These are phyloP conservation scores for Sarcophaga subvicina DNA, from an alignment of 2,888 invertebrate genomes.

Conservation along the genomic window DNA sequence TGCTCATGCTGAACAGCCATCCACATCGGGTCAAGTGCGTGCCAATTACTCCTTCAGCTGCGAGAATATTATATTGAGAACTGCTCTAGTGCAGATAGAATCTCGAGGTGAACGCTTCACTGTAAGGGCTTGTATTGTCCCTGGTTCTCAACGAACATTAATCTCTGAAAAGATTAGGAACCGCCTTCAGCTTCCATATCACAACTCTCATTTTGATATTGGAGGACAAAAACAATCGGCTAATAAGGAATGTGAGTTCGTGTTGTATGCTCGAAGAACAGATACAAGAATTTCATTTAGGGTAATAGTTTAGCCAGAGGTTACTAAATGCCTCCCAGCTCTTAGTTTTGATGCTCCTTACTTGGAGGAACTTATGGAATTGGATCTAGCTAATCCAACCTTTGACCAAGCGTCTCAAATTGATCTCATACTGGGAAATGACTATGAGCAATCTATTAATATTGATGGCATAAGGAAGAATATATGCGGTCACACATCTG, in stretches of 20 bases:
- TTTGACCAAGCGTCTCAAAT: background rate
- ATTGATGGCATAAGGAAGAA: background rate
- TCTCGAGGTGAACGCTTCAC: background rate
- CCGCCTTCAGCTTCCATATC: background rate
- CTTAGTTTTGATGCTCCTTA: background rate
- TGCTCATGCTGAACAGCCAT: background rate
- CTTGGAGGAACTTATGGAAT: background rate
- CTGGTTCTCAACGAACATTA: background rate
- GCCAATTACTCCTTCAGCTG: background rate
- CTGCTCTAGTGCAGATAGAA: background rate
- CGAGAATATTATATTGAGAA: background rate
- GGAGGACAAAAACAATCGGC: slow-evolving; percentile 23
- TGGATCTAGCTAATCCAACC: slow-evolving; percentile 27
- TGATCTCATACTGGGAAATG: too few species aligned
- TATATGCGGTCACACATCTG: slow-evolving; percentile 9
- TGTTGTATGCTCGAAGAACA: background rate
- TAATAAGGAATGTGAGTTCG: background rate
- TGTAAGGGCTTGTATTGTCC: background rate
- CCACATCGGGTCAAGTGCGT: background rate
- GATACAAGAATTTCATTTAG: background rate
- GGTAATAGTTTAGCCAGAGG: slow-evolving; percentile 33
- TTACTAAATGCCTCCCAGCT: slow-evolving; percentile 22
- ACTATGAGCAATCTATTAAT: too few species aligned
- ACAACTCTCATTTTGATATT: background rate
- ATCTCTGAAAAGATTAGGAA: background rate